Evolutionary conservation across 2,113 vertebrate genomes (phyloP).

Genomic region (human (Homo sapiens)): GRCh38 chr1:209292501-209293000

Average conservation of each 20-base stretch:
- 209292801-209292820: background rate
- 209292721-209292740: background rate
- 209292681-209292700: background rate
- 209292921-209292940: constrained; percentile 21
- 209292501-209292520: background rate
- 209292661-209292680: background rate
- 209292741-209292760: background rate
- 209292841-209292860: background rate
- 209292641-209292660: background rate
- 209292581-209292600: background rate
- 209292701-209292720: background rate
- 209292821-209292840: background rate
- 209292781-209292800: background rate
- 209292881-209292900: constrained; percentile 33
- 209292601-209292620: background rate
- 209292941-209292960: constrained; percentile 48
- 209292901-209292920: constrained; percentile 47
- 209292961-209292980: constrained; percentile 46
- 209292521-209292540: background rate
- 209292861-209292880: background rate
- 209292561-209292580: background rate
- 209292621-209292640: background rate
- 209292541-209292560: background rate
- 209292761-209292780: background rate
- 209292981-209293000: constrained; percentile 53